Base-by-base conservation (phyloP, 2,797 vertebrate species). In the Perodicticus potto region DNA sequence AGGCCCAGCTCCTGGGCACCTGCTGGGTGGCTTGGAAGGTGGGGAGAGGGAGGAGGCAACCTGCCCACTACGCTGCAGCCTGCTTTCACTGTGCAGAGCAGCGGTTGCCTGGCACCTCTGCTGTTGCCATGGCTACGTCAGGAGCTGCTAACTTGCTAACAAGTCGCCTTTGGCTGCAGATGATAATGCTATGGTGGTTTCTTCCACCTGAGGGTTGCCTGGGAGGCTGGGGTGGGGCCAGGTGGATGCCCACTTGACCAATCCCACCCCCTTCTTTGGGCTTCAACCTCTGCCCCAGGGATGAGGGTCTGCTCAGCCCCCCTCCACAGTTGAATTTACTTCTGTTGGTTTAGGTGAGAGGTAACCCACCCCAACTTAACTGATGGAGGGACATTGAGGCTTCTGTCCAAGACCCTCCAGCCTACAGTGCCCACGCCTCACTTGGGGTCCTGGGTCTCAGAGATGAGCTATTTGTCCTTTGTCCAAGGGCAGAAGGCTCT, bases 71-170 rank as follows among this genome's bases (percentile, higher is more conserved):
- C 22, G 65, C 93, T 43, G 65, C 72, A 86, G 83, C 86, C 40
- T 9, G 69, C 91, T 74, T 43, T 40, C 17, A 97, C 93, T 1
- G 55, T 93, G 45, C 94, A 97, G 95, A 45, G 70, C 96, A 91
- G 97, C 95, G 59, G 98, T 98, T 98, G 98, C 98, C 98, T 98
- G 98, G 98, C 97, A 98, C 98, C 98, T 98, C 96, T 93, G 14
- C 80, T 89, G 98, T 98, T 98, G 98, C 98, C 98, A 98, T 98
- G 98, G 98, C 92, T 97, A 98, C 97, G 0, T 2, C 4, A 93
- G 93, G 98, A 98, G 98, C 98, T 98, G 98, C 98, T 98, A 98
- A 98, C 98, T 98, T 98, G 98, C 98, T 99, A 98, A 98, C 98
- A 98, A 98, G 97, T 97, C 98, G 97, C 61, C 96, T 98, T 98